Evolutionary conservation across 1,140 invertebrate species (phyloP).

Genomic region (Dinoponera quadriceps): DNA sequence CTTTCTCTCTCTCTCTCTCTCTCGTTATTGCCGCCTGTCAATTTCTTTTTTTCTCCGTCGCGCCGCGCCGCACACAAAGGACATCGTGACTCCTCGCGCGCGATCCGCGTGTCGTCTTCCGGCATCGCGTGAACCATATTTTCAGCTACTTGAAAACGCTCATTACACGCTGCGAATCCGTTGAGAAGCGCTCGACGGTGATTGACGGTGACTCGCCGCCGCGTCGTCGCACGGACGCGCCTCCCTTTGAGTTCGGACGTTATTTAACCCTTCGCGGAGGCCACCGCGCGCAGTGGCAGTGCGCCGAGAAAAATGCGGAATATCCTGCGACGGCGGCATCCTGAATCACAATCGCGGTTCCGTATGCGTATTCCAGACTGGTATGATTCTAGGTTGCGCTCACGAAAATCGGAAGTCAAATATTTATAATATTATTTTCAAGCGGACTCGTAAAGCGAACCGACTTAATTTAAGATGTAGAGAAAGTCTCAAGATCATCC

Average conservation of each 20-base stretch:
- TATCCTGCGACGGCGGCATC: not conserved
- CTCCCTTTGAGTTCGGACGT: conserved; percentile 4
- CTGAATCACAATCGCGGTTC: conserved; percentile 15
- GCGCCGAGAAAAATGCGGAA: not conserved
- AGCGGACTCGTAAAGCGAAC: not conserved
- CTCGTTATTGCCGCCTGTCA: not conserved
- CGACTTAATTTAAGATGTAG: not conserved
- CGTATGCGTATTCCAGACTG: not conserved
- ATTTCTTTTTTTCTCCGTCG: not conserved
- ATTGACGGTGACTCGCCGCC: conserved; percentile 8
- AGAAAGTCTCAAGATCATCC: not conserved
- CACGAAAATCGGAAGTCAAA: conserved; percentile 7
- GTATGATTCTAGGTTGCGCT: not conserved
- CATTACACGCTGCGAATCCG: conserved; percentile 17
- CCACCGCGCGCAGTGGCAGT: not conserved
- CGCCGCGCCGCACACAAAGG: not conserved
- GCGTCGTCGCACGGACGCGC: not conserved
- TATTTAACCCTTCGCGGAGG: conserved; percentile 15
- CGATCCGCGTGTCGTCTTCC: conserved; percentile 8
- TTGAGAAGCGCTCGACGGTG: conserved; percentile 13
- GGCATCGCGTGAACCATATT: conserved; percentile 12
- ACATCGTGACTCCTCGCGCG: not conserved
- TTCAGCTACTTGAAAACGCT: conserved; percentile 24
- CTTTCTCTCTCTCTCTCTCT: not conserved
- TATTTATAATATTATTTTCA: not conserved